Evolutionary conservation across 2,888 invertebrate genomes (phyloP).

Genomic region (Drosophila macrospina): DNA sequence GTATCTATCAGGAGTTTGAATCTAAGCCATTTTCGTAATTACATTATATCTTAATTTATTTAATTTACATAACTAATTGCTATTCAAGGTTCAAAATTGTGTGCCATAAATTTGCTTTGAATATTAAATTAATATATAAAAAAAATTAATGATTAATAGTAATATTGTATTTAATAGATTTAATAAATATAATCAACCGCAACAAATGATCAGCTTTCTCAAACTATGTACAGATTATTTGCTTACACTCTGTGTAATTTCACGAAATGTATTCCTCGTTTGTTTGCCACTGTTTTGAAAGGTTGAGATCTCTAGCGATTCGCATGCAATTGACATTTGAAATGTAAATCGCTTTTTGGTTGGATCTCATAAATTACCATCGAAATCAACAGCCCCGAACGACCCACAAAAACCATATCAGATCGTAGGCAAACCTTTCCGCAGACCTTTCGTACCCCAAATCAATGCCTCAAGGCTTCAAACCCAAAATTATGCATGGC

Average conservation of each 20-base stretch:
- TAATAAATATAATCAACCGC: neutral
- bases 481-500: slow-evolving; percentile 64
- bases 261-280: slow-evolving; percentile 36
- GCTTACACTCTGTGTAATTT: slow-evolving; percentile 1
- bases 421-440: slow-evolving; percentile 17
- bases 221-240: neutral
- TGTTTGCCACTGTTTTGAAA: slow-evolving; percentile 21
- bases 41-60: too few species aligned
- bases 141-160: too few species aligned
- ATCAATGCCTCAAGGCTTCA: slow-evolving; percentile 22
- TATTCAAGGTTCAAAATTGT: too few species aligned
- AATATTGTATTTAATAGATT: too few species aligned
- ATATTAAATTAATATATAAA: too few species aligned
- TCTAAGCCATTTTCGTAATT: neutral
- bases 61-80: too few species aligned
- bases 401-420: slow-evolving; percentile 53
- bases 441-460: slow-evolving; percentile 37
- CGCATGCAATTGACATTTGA: slow-evolving; percentile 53
- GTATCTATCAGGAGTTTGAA: neutral
- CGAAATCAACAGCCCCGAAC: slow-evolving; percentile 43
- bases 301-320: slow-evolving; percentile 13
- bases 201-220: neutral
- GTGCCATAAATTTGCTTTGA: too few species aligned
- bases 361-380: slow-evolving; percentile 49
- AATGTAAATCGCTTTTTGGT: slow-evolving; percentile 50